phyloP scores from a whole-genome alignment of 1,140 invertebrate species.

The Cydia fagiglandana region DNA sequence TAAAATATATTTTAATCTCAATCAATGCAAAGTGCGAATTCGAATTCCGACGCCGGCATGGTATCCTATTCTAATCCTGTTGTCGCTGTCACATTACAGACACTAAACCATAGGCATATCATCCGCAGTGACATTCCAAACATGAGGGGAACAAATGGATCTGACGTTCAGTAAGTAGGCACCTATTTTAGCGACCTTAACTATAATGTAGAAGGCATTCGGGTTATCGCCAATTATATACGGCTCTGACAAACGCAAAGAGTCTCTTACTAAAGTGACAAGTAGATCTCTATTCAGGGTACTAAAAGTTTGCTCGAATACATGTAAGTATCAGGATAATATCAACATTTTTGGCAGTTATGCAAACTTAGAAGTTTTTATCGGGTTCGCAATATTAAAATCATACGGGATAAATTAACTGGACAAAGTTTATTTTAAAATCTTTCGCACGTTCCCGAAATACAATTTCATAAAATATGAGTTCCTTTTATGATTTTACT shows the following conservation, averaged over 20 bases:
- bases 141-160: conserved; percentile 71
- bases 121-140: conserved; percentile 74
- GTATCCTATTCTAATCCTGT: conserved; percentile 72
- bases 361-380: background rate
- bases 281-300: background rate
- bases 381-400: conserved; percentile 26
- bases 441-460: too few relatives aligned
- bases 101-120: conserved; percentile 72
- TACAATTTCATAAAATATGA: background rate
- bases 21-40: conserved; percentile 47
- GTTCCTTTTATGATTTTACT: background rate
- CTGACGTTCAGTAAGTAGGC: conserved; percentile 68
- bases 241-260: conserved; percentile 33
- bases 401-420: background rate
- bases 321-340: conserved; percentile 2
- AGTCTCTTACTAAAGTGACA: conserved; percentile 44
- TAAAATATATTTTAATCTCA: conserved; percentile 40
- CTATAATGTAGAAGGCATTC: conserved; percentile 56
- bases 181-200: conserved; percentile 65
- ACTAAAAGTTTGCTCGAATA: background rate
- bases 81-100: conserved; percentile 73
- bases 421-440: background rate
- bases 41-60: conserved; percentile 58
- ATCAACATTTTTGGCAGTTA: background rate
- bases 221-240: conserved; percentile 55